Percentiles rank a stretch among this genome's conserved stretches.
Evolutionary conservation across 2,113 vertebrate species (phyloP).

Genomic region (Channa maculata): DNA sequence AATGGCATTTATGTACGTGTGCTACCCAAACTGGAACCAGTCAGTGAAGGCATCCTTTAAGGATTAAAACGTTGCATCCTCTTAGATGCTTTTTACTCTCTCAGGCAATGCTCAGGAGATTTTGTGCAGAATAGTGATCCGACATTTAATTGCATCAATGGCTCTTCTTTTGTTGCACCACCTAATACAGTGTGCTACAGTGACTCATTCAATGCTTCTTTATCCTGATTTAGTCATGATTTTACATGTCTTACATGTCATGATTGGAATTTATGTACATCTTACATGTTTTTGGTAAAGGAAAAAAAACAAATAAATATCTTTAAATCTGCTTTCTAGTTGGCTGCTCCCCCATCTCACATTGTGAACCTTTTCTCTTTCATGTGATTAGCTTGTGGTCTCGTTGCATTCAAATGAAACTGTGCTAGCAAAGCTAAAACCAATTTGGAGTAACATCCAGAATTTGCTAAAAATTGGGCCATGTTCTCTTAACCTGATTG

Average conservation of each 20-base stretch:
- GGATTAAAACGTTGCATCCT: not conserved
- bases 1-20: no score
- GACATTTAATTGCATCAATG: conserved; percentile 12
- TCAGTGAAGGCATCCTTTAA: no score
- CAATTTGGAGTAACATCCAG: not conserved
- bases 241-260: no score
- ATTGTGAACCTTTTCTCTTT: not conserved
- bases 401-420: not conserved
- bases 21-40: no score
- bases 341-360: not conserved
- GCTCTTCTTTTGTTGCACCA: not conserved
- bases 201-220: not conserved
- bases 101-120: conserved; percentile 4
- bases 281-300: no score
- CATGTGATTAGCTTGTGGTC: not conserved
- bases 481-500: no score
- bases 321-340: not conserved
- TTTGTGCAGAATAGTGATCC: not conserved
- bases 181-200: not conserved
- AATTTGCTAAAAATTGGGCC: not conserved
- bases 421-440: not conserved
- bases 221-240: not conserved
- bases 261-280: not conserved
- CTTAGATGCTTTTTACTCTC: conserved; percentile 3
- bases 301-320: no score